Conservation (phyloP, 2,113 vertebrate species). For the Amblyopsis rosae region DNA sequence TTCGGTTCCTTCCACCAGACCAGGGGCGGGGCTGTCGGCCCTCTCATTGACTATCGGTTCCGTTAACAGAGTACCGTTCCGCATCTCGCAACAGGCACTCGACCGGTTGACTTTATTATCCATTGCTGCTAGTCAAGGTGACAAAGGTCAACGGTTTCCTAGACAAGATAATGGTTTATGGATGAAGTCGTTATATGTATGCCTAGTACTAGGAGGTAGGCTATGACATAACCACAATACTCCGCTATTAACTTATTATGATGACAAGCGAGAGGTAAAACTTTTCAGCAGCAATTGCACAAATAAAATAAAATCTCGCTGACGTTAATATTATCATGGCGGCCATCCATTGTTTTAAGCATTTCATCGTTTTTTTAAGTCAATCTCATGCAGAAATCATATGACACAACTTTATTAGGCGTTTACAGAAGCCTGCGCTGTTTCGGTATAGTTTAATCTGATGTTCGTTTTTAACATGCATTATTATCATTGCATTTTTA, state of each 20-base stretch:
- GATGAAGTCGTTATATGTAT: constrained; percentile 3
- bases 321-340: too few species aligned
- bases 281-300: background rate
- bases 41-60: constrained; percentile 80
- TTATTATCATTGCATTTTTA: background rate
- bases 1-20: constrained; percentile 90
- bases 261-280: background rate
- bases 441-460: constrained; percentile 31
- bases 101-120: constrained; percentile 81
- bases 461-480: background rate
- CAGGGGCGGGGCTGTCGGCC: constrained; percentile 90
- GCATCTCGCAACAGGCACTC: constrained; percentile 74
- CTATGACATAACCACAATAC: background rate
- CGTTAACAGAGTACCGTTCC: constrained; percentile 75
- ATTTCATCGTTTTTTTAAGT: too few species aligned
- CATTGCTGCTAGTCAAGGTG: constrained; percentile 70
- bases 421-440: background rate
- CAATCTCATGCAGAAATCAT: too few species aligned
- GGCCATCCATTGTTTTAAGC: too few species aligned
- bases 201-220: background rate
- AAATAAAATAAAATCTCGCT: background rate
- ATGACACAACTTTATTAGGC: too few species aligned
- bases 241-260: background rate
- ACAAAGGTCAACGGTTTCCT: constrained; percentile 31
- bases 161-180: background rate